A percentile compares a stretch with the other conserved stretches of the same genome.
Conservation (phyloP, 1,140 invertebrate genomes). For the Drosophila jambulina region DNA sequence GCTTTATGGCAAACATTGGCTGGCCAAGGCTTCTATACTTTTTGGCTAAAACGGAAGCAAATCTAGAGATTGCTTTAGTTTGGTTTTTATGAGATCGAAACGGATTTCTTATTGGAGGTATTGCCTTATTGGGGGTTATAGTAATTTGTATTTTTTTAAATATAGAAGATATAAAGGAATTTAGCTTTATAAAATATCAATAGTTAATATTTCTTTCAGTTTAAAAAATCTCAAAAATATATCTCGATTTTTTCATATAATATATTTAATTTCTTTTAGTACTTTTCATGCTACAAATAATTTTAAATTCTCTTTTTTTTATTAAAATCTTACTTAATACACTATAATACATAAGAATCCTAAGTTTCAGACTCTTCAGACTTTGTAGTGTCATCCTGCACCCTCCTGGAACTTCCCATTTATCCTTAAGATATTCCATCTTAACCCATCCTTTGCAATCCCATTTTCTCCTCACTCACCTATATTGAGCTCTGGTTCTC, state of each 20-base stretch:
- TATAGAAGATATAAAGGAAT: too few relatives aligned
- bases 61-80: slow-evolving; percentile 19
- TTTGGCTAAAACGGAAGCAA: slow-evolving; percentile 34
- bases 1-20: slow-evolving; percentile 31
- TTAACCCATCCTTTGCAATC: too few relatives aligned
- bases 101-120: slow-evolving; percentile 11
- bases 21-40: slow-evolving; percentile 11
- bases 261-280: too few relatives aligned
- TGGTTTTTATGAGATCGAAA: slow-evolving; percentile 17
- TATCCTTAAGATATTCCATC: too few relatives aligned
- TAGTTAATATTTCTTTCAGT: neutral
- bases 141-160: too few relatives aligned
- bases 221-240: too few relatives aligned
- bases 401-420: neutral
- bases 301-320: neutral
- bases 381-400: fast-evolving
- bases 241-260: too few relatives aligned
- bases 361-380: neutral
- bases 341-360: neutral
- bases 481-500: slow-evolving; percentile 87
- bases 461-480: slow-evolving; percentile 79
- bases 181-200: neutral
- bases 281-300: neutral
- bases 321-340: neutral
- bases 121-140: neutral